Conservation (phyloP, 2,797 vertebrate species). For the Hyperoplus lanceolatus region DNA sequence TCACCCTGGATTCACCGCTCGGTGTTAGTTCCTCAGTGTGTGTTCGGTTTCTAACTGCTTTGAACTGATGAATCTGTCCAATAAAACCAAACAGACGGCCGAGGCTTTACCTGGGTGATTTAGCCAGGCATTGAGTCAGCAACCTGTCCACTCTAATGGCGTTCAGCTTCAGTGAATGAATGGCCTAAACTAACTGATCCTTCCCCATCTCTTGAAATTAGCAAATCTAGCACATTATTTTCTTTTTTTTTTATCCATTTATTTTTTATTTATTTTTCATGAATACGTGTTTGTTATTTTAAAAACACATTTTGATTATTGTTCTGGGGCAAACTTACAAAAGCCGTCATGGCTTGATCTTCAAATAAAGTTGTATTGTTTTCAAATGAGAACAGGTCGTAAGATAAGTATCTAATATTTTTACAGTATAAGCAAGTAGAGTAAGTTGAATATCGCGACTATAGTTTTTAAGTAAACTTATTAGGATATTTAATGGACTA, state of each 20-base stretch:
- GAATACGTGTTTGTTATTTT: no score
- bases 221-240: not conserved
- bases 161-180: constrained; percentile 39
- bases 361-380: not conserved
- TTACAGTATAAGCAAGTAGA: not conserved
- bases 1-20: constrained; percentile 31
- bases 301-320: no score
- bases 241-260: no score
- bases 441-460: no score
- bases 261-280: no score
- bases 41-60: constrained; percentile 49
- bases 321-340: no score
- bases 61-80: constrained; percentile 63
- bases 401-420: not conserved
- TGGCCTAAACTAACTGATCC: constrained; percentile 34
- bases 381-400: not conserved
- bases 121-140: constrained; percentile 70
- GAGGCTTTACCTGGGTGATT: constrained; percentile 73
- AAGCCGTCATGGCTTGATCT: no score
- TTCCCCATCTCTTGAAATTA: not conserved
- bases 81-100: constrained; percentile 70
- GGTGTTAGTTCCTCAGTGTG: constrained; percentile 37
- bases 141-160: constrained; percentile 68
- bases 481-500: no score
- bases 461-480: no score